Evolutionary conservation across 2,888 invertebrate species (phyloP), one percentile per base, ranked within the genome.

Genomic region (Adela reaumurella): DNA sequence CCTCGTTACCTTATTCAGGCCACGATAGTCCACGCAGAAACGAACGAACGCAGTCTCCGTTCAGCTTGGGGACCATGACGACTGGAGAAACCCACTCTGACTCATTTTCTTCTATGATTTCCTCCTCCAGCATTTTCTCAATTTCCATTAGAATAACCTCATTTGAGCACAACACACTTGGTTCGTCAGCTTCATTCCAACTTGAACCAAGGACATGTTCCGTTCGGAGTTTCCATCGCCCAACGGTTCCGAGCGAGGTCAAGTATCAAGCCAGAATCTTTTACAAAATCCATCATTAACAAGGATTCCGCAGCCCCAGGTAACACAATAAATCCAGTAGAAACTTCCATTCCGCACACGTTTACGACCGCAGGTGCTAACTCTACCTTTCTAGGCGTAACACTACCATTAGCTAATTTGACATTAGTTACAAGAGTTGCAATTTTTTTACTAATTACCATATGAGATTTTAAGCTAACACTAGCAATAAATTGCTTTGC

Each of bases 51-150:
- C n/a, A n/a, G n/a, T 48, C 49, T 16, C 57, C 59, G 49, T 55
- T 55, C 45, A 53, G 57, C 46, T 64, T 66, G 2, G 58, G 58
- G 1, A 64, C 58, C 45, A 64, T 50, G 1, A 64, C 58, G 2
- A 60, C 60, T 6, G 61, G 62, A 2, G 61, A 54, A 2, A 59
- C 54, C 60, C 60, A 64, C 2, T 61, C 57, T 3, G 59, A 60
- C 44, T 62, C 61, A 45, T 59, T 57, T 47, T 62, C 60, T 51
- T 63, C 62, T 3, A 62, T 62, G 3, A 65, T 56, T 0, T 55
- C 58, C 4, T 59, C 54, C n/a, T 55, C 48, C 1, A 61, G 46
- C 57, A 65, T 56, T 19, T 48, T 43, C 24, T 55, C 54, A 11
- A 62, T 49, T 49, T 61, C 55, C 29, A 28, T 42, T 19, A 50